Percentiles rank a stretch among this genome's conserved stretches.
phyloP scores from a whole-genome alignment of 2,113 vertebrate genomes.

The Burhinus oedicnemus region DNA sequence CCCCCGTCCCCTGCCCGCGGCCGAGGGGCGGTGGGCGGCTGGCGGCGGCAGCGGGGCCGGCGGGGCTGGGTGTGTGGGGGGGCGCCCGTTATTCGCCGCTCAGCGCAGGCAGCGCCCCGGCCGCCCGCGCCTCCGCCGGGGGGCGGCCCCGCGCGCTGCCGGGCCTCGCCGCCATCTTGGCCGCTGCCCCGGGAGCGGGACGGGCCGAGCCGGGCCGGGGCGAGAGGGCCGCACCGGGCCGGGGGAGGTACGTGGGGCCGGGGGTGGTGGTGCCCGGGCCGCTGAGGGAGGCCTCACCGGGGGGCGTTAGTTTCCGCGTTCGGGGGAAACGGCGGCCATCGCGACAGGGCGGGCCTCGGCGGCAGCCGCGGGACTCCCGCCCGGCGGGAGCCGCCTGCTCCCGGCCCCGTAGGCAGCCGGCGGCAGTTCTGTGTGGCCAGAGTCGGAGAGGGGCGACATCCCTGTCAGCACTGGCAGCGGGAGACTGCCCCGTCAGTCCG shows the following conservation, averaged over 20 bases:
- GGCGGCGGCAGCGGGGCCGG: not conserved
- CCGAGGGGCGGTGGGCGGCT: not conserved
- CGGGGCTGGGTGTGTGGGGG: too few relatives aligned
- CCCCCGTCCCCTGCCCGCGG: not conserved
- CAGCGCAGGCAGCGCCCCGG: not conserved
- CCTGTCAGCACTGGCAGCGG: not conserved
- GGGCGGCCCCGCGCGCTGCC: not conserved
- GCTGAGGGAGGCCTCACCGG: not conserved
- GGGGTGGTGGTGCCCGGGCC: not conserved
- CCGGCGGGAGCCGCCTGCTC: not conserved
- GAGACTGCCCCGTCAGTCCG: not conserved
- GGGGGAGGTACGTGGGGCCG: slow-evolving; percentile 33
- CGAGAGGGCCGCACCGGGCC: not conserved
- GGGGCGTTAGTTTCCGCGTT: not conserved
- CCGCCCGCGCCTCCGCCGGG: not conserved
- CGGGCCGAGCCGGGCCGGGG: not conserved
- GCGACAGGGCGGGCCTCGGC: not conserved
- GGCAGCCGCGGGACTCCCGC: too few relatives aligned
- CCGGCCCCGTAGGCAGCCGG: not conserved
- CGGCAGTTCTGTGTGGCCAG: not conserved
- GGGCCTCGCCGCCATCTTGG: slow-evolving; percentile 47
- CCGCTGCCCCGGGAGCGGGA: slow-evolving; percentile 25
- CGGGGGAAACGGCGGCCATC: too few relatives aligned
- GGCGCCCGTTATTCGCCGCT: not conserved
- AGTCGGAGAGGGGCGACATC: not conserved